Conservation (phyloP, 1,140 invertebrate species). For the Sesamia nonagrioides region DNA sequence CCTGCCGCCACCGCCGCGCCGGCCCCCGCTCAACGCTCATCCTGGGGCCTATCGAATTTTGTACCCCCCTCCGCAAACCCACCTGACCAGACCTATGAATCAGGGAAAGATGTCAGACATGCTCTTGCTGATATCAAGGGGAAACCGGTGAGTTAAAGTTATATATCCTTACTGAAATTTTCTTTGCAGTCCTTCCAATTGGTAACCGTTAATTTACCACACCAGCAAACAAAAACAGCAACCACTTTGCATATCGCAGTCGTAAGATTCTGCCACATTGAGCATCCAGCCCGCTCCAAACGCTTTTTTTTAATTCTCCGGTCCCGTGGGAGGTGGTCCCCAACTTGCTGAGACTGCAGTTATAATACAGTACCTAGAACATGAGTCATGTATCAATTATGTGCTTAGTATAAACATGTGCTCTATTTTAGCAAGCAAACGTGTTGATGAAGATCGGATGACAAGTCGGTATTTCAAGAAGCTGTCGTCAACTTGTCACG, state of each 20-base stretch:
- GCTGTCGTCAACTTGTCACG: constrained; percentile 18
- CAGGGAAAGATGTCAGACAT: constrained; percentile 81
- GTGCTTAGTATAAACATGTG: neutral
- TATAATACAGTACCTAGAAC: too few relatives aligned
- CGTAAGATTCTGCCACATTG: too few relatives aligned
- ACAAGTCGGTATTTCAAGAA: constrained; percentile 24
- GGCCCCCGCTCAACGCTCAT: constrained; percentile 68
- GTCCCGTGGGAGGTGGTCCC: too few relatives aligned
- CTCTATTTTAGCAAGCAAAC: neutral
- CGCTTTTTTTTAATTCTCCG: too few relatives aligned
- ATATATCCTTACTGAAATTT: neutral
- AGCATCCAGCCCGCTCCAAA: too few relatives aligned
- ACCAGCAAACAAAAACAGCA: too few relatives aligned
- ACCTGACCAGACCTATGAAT: constrained; percentile 81
- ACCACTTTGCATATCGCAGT: too few relatives aligned
- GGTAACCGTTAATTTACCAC: neutral
- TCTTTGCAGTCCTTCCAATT: neutral
- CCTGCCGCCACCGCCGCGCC: constrained; percentile 65
- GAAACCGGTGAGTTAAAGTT: constrained; percentile 72
- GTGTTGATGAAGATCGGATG: neutral
- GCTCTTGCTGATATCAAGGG: constrained; percentile 84
- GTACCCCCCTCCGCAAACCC: constrained; percentile 74
- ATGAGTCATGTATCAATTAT: too few relatives aligned
- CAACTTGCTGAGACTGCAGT: too few relatives aligned
- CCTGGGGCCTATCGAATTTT: constrained; percentile 84